These are phyloP conservation scores for Colletes collaris DNA, from an alignment of 2,888 invertebrate genomes.

Conservation along the genomic window DNA sequence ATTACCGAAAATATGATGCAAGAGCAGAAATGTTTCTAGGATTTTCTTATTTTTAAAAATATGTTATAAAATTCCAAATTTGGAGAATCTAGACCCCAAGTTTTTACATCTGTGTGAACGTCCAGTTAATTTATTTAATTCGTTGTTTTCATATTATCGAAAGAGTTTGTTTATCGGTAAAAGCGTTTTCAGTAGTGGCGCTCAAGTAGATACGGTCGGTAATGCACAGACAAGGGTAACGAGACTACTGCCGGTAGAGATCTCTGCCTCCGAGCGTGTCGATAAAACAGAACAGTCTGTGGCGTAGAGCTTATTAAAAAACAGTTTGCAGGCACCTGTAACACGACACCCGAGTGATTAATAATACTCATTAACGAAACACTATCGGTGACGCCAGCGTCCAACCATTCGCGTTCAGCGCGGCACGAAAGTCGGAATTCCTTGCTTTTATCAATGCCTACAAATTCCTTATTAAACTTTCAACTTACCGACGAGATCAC, in stretches of 20 bases:
- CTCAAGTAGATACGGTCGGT: slow-evolving; percentile 36
- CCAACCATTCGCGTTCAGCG: slow-evolving; percentile 1
- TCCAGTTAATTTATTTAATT: too few relatives aligned
- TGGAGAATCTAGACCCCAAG: too few relatives aligned
- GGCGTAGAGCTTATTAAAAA: neutral
- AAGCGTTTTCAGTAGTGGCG: neutral
- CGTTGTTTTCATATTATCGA: neutral
- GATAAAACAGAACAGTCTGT: slow-evolving; percentile 24
- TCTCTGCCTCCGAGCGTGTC: neutral
- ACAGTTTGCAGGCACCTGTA: slow-evolving; percentile 3
- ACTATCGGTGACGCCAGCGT: neutral
- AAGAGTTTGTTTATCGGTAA: neutral
- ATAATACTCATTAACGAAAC: neutral
- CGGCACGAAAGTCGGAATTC: too few relatives aligned
- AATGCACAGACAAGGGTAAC: slow-evolving; percentile 12
- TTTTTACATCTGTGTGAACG: too few relatives aligned
- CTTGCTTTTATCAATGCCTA: too few relatives aligned
- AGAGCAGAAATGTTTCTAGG: too few relatives aligned
- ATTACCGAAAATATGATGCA: too few relatives aligned
- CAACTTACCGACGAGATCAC: neutral
- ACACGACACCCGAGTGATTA: slow-evolving; percentile 3
- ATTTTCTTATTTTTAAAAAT: too few relatives aligned
- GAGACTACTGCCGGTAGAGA: neutral
- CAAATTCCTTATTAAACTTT: neutral
- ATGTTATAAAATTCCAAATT: too few relatives aligned